These are phyloP conservation scores for Eutolmus rufibarbis DNA, from an alignment of 2,888 invertebrate species.

Conservation along the genomic window DNA sequence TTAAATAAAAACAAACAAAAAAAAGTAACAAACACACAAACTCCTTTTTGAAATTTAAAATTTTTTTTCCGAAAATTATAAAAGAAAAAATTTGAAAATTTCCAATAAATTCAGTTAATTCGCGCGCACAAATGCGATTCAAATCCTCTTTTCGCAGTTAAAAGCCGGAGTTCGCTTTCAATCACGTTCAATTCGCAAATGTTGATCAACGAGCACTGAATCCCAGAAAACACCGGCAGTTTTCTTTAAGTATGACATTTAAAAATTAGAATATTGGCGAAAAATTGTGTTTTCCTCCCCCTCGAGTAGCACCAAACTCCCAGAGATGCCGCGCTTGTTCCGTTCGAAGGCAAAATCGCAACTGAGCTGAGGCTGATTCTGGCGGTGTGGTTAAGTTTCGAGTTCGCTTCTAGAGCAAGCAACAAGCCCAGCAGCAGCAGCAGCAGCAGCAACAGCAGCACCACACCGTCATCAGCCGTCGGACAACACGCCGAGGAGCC, in stretches of 20 bases:
- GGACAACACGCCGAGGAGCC: constrained; percentile 1
- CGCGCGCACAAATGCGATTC: background rate
- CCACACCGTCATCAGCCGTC: constrained; percentile 14
- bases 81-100: background rate
- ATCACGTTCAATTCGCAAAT: background rate
- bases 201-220: background rate
- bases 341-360: constrained; percentile 40
- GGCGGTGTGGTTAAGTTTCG: background rate
- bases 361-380: constrained; percentile 10
- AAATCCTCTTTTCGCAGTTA: background rate
- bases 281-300: background rate
- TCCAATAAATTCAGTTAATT: background rate
- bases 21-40: background rate
- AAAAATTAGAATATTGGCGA: background rate
- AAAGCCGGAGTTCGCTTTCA: background rate
- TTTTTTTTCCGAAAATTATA: background rate
- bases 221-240: background rate
- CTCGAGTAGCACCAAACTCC: background rate
- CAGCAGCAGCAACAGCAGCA: constrained; percentile 2
- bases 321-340: constrained; percentile 34
- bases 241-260: background rate
- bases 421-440: constrained; percentile 23
- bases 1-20: background rate
- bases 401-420: background rate
- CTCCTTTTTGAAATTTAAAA: background rate